Conservation (phyloP, 2,113 vertebrate species). For the Laticauda laticaudata region DNA sequence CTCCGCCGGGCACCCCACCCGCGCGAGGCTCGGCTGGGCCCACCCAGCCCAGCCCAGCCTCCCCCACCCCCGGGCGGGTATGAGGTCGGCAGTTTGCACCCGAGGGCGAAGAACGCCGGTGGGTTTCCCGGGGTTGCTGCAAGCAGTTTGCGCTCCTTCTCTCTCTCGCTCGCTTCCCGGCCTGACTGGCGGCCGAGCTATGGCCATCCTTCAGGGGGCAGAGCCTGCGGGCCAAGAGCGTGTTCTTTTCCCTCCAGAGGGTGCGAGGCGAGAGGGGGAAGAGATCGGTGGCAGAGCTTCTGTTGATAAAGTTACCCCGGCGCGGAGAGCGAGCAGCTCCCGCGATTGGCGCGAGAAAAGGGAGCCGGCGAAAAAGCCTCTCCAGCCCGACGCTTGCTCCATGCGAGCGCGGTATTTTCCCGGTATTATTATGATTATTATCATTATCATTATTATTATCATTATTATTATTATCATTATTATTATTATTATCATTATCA, state of each 20-base stretch:
- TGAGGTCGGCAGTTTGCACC: conserved; percentile 29
- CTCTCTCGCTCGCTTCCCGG: not conserved
- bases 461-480: not conserved
- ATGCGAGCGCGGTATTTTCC: not conserved
- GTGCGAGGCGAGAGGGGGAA: conserved; percentile 8
- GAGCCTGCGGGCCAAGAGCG: not conserved
- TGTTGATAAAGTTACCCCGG: not conserved
- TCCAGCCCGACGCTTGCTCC: not conserved
- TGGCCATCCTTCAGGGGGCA: not conserved
- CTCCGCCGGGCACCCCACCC: not conserved
- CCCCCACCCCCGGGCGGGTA: not conserved
- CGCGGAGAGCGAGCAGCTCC: not conserved
- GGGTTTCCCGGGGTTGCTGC: not conserved
- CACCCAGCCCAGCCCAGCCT: not conserved
- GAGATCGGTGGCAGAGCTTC: not conserved
- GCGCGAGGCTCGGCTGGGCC: conserved; percentile 24
- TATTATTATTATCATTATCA: too few species aligned
- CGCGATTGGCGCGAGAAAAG: too few species aligned
- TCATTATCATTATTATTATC: too few species aligned
- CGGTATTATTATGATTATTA: too few species aligned
- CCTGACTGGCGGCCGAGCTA: not conserved
- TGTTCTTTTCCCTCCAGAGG: not conserved
- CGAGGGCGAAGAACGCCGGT: conserved; percentile 3
- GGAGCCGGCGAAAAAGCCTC: not conserved
- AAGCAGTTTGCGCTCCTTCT: not conserved